These are phyloP conservation scores for Pteria penguin DNA, from an alignment of 2,888 invertebrate genomes.

Conservation along the genomic window DNA sequence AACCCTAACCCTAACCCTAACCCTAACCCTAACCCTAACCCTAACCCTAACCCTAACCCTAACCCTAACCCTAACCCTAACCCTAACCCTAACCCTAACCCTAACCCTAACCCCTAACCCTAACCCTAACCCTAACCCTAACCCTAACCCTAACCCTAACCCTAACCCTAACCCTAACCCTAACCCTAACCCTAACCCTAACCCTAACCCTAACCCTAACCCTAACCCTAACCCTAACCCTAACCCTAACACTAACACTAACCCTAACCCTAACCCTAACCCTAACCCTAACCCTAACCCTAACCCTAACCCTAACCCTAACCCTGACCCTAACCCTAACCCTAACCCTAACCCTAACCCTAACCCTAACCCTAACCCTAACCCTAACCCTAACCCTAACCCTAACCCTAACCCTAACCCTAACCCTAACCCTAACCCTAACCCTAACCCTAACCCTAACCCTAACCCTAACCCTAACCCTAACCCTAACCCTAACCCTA, in stretches of 20 bases:
- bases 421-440: conserved; percentile 34
- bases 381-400: conserved; percentile 40
- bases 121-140: no score
- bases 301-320: no score
- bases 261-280: no score
- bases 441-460: conserved; percentile 37
- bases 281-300: conserved; percentile 40
- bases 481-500: conserved; percentile 15
- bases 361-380: conserved; percentile 44
- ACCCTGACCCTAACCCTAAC: no score
- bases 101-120: no score
- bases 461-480: conserved; percentile 38
- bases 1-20: conserved; percentile 26
- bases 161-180: conserved; percentile 29
- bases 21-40: conserved; percentile 26
- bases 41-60: conserved; percentile 10
- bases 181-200: conserved; percentile 26
- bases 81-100: conserved; percentile 21
- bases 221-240: conserved; percentile 23
- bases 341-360: no score
- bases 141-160: conserved; percentile 32
- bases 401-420: conserved; percentile 35
- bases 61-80: conserved; percentile 9
- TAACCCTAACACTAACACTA: no score
- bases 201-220: conserved; percentile 26